phyloP scores from a whole-genome alignment of 2,113 vertebrate genomes.

The Ammodytes marinus region DNA sequence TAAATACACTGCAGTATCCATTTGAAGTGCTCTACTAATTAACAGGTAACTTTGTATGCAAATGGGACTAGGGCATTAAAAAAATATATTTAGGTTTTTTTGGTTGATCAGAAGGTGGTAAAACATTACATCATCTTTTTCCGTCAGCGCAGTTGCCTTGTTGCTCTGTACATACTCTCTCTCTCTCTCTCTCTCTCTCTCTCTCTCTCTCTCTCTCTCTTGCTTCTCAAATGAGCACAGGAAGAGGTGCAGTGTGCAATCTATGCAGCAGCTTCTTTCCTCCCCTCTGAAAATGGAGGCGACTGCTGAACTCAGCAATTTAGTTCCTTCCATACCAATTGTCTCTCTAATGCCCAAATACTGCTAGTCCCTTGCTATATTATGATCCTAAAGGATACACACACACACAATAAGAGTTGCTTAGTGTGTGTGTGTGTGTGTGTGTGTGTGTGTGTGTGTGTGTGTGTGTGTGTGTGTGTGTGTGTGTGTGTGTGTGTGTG shows the following conservation, averaged over 20 bases:
- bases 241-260: constrained; percentile 52
- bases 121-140: constrained; percentile 19
- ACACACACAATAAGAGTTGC: constrained; percentile 11
- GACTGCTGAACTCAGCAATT: constrained; percentile 75
- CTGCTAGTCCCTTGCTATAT: constrained; percentile 10
- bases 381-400: constrained; percentile 19
- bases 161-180: neutral
- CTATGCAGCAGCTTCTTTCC: constrained; percentile 50
- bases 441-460: neutral
- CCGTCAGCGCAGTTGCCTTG: neutral
- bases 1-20: neutral
- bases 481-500: neutral
- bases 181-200: neutral
- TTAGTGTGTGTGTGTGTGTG: neutral
- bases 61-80: neutral
- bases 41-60: neutral
- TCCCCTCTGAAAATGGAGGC: constrained; percentile 56
- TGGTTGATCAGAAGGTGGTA: neutral
- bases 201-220: constrained; percentile 6
- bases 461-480: neutral
- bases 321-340: constrained; percentile 50
- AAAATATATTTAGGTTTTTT: neutral
- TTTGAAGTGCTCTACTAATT: neutral
- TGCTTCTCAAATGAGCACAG: neutral
- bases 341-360: constrained; percentile 40